Evolutionary conservation across 1,140 invertebrate genomes (phyloP), one percentile per base, ranked within the genome.

Genomic region (Amyelois transitella): DNA sequence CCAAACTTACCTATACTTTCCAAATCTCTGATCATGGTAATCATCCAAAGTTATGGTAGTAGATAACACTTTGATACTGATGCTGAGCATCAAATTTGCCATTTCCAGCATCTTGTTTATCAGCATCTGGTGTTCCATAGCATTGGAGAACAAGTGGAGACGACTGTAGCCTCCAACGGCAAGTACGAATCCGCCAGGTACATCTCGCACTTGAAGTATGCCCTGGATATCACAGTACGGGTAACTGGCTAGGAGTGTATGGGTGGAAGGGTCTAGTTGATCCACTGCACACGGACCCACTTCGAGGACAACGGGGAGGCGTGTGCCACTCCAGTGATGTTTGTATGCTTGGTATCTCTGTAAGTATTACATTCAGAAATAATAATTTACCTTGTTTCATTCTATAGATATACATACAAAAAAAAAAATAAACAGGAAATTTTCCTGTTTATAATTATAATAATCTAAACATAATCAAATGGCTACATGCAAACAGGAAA

Each of bases 281-380:
- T 98, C 94, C 18, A 99, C 81, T 50, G 96, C 96, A 76, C 93
- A 95, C 6, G 96, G 93, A 20, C 95, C 96, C 0, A 99, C 93
- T 91, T 98, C 96, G 51, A 99, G 89, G 6, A 96, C 91, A 14
- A 97, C 92, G 2, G 96, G 96, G 24, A 98, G 89, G 62, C 94
- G 91, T 47, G 94, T 95, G 48, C 97, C 97, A 51, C 96, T 97
- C 97, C 98, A 99, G 74, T 98, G 97, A 74, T 96, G 93, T 89
- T 99, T 99, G 77, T 94, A 96, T 7, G 95, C 96, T 91, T 95
- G 93, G 85, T 95, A 98, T 77, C 93, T 92, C 96, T 98, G 87
- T 53, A 90, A 78, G 51, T 19, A 47, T 10, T 24, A 24, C n/a
- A n/a, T n/a, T n/a, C n/a, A n/a, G n/a, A n/a, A n/a, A n/a, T n/a